phyloP scores from a whole-genome alignment of 2,113 vertebrate genomes.

The Gasterosteus aculeatus region DNA sequence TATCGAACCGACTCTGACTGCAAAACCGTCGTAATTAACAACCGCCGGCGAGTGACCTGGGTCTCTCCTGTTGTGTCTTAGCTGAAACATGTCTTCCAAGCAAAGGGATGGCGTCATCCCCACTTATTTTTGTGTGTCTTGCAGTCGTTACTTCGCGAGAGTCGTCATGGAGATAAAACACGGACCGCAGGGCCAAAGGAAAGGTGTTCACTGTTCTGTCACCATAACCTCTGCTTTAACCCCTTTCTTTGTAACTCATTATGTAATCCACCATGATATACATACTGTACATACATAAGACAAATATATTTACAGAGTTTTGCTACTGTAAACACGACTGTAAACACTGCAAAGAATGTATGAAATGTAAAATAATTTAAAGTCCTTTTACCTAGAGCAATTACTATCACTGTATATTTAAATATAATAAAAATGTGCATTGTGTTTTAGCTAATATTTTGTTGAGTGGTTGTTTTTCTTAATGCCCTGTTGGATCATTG shows the following conservation, averaged over 20 bases:
- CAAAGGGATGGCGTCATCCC: conserved; percentile 78
- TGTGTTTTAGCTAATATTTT: conserved; percentile 72
- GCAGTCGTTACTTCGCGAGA: conserved; percentile 88
- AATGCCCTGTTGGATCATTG: background rate
- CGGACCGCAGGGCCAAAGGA: conserved; percentile 75
- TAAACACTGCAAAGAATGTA: conserved; percentile 78
- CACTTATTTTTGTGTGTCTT: conserved; percentile 86
- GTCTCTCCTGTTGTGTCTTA: no score
- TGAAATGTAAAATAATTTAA: conserved; percentile 83
- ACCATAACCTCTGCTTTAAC: conserved; percentile 67
- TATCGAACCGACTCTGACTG: conserved; percentile 10
- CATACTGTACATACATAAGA: conserved; percentile 75
- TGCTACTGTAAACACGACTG: no score
- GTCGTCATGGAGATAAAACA: conserved; percentile 91
- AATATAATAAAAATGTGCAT: conserved; percentile 77
- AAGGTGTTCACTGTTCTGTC: conserved; percentile 74
- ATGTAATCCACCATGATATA: conserved; percentile 62
- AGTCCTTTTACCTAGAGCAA: conserved; percentile 73
- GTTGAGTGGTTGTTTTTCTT: conserved; percentile 30
- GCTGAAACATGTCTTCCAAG: no score
- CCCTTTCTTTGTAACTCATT: conserved; percentile 63
- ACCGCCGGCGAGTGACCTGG: no score
- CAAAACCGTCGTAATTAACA: no score
- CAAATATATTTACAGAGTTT: conserved; percentile 80
- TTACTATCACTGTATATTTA: conserved; percentile 78